These are phyloP conservation scores for Takifugu flavidus DNA, from an alignment of 2,113 vertebrate genomes.

Conservation along the genomic window DNA sequence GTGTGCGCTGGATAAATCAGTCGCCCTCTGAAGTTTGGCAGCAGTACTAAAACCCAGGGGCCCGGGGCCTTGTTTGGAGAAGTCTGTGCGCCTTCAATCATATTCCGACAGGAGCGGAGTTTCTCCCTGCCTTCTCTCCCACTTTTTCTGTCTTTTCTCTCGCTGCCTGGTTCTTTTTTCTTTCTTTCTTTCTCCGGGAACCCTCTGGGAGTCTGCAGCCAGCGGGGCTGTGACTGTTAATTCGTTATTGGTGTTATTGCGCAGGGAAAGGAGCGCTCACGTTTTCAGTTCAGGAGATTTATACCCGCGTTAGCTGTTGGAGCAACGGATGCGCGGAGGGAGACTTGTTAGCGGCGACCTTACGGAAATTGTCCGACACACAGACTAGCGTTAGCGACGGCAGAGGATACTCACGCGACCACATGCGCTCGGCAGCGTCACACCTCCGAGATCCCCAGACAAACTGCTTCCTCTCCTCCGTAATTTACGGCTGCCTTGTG, in stretches of 20 bases:
- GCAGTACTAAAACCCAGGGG: constrained; percentile 64
- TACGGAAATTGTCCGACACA: constrained; percentile 19
- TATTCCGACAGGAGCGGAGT: constrained; percentile 61
- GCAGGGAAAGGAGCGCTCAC: constrained; percentile 48
- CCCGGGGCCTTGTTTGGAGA: constrained; percentile 62
- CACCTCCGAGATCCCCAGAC: constrained; percentile 47
- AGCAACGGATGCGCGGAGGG: constrained; percentile 50
- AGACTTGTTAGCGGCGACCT: constrained; percentile 63
- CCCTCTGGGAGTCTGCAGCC: constrained; percentile 60
- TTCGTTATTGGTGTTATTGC: constrained; percentile 72
- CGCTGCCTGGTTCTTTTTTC: constrained; percentile 27
- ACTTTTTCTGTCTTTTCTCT: constrained; percentile 40
- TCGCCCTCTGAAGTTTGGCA: constrained; percentile 68
- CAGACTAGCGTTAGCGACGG: constrained; percentile 7
- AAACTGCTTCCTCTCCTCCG: constrained; percentile 44
- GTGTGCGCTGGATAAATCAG: constrained; percentile 73
- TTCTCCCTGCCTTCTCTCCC: constrained; percentile 31
- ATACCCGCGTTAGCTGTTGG: constrained; percentile 51
- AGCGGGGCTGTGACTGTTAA: constrained; percentile 61
- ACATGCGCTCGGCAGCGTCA: constrained; percentile 28
- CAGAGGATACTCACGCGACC: not conserved
- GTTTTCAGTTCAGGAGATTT: constrained; percentile 61
- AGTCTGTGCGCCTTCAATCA: constrained; percentile 60
- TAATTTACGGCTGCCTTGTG: constrained; percentile 47
- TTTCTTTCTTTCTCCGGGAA: constrained; percentile 5